Conservation (phyloP, 2,888 invertebrate genomes). For the Thecophora atra region DNA sequence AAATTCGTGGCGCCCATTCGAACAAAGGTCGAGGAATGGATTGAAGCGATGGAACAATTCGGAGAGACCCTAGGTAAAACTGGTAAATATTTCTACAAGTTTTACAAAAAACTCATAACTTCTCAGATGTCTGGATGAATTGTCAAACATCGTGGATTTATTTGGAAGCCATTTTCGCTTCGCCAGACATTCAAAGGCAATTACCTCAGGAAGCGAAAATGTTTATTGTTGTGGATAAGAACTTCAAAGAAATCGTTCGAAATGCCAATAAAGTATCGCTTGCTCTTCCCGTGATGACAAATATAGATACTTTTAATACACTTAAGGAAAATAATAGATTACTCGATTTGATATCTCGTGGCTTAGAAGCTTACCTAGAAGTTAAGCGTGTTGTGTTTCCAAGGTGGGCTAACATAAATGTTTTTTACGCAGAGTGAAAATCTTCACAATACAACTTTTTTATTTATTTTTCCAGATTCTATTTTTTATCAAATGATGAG, state of each 20-base stretch:
- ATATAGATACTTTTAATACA: slow-evolving; percentile 75
- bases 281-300: slow-evolving; percentile 82
- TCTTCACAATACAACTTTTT: not conserved
- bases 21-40: slow-evolving; percentile 84
- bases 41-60: slow-evolving; percentile 77
- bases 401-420: slow-evolving; percentile 61
- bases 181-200: slow-evolving; percentile 93
- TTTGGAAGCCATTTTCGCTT: slow-evolving; percentile 92
- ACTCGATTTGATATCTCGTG: slow-evolving; percentile 89
- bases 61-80: slow-evolving; percentile 77
- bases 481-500: slow-evolving; percentile 90
- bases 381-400: slow-evolving; percentile 89
- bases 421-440: not conserved
- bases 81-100: not conserved
- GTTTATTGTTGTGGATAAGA: slow-evolving; percentile 86
- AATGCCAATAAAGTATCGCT: slow-evolving; percentile 81
- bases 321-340: slow-evolving; percentile 79
- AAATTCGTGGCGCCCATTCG: slow-evolving; percentile 87
- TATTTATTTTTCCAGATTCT: slow-evolving; percentile 69
- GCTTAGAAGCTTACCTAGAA: slow-evolving; percentile 88
- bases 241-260: slow-evolving; percentile 89
- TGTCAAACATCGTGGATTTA: slow-evolving; percentile 96
- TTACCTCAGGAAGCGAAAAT: slow-evolving; percentile 89
- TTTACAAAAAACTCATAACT: not conserved
- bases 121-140: slow-evolving; percentile 83